phyloP scores from a whole-genome alignment of 2,888 invertebrate species.

The Malacosoma neustria region DNA sequence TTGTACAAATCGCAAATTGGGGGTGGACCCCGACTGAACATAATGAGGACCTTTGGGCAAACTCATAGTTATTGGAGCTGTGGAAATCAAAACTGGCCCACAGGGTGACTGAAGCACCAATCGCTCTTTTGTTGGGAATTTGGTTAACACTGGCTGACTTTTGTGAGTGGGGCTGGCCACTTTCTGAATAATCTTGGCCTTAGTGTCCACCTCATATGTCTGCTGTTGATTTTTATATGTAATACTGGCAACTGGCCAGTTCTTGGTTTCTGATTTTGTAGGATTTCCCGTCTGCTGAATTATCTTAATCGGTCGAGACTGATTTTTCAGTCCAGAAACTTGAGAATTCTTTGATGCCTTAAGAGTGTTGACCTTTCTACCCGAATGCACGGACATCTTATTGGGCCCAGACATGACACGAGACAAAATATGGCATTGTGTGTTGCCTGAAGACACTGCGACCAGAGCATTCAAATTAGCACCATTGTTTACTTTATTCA shows the following conservation, averaged over 20 bases:
- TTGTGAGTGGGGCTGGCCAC: slow-evolving; percentile 61
- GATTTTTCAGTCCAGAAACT: slow-evolving; percentile 47
- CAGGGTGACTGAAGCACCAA: slow-evolving; percentile 61
- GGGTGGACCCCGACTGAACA: slow-evolving; percentile 60
- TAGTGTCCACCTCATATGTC: slow-evolving; percentile 43
- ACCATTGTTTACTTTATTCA: slow-evolving; percentile 64
- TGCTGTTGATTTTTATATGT: slow-evolving; percentile 53
- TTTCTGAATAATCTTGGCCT: slow-evolving; percentile 63
- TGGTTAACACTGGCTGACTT: slow-evolving; percentile 40
- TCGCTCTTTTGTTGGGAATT: slow-evolving; percentile 52
- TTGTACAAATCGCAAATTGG: slow-evolving; percentile 59
- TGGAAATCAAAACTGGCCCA: slow-evolving; percentile 59
- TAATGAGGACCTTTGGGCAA: slow-evolving; percentile 66
- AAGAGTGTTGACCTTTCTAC: slow-evolving; percentile 52
- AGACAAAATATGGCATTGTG: slow-evolving; percentile 64
- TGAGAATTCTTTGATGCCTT: slow-evolving; percentile 57
- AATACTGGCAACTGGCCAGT: slow-evolving; percentile 55
- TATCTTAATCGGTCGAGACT: slow-evolving; percentile 71
- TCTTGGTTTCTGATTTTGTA: slow-evolving; percentile 54
- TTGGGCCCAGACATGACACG: slow-evolving; percentile 66
- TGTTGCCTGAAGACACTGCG: slow-evolving; percentile 51
- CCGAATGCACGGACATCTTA: slow-evolving; percentile 64
- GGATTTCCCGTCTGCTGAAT: slow-evolving; percentile 63
- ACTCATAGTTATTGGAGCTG: slow-evolving; percentile 49
- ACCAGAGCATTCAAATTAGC: slow-evolving; percentile 64